A percentile compares a stretch with the other conserved stretches of the same genome.
These are phyloP conservation scores for Anthoscopus minutus DNA, from an alignment of 2,113 vertebrate genomes.

Conservation along the genomic window DNA sequence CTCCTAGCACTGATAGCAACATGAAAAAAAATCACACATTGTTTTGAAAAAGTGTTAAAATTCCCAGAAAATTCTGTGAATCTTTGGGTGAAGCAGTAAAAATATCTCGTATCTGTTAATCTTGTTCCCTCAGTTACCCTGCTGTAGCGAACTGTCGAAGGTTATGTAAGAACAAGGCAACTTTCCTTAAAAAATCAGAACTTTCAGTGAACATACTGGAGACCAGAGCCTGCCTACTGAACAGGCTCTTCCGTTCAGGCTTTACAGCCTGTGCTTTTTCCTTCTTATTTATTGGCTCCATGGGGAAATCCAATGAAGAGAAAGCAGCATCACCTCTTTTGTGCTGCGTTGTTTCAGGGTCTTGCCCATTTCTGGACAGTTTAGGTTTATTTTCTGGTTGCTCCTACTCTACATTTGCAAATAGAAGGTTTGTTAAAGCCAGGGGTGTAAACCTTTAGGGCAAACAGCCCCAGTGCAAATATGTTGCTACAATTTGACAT, in stretches of 20 bases:
- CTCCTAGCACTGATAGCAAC: background rate
- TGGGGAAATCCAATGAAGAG: background rate
- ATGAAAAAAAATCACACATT: slow-evolving; percentile 49
- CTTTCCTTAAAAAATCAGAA: background rate
- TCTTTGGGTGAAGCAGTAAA: slow-evolving; percentile 41
- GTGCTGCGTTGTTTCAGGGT: background rate
- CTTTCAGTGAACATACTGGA: background rate
- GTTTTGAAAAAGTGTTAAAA: slow-evolving; percentile 58
- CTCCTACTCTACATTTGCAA: background rate
- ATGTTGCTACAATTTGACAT: background rate
- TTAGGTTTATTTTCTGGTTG: background rate
- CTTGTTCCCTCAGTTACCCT: slow-evolving; percentile 48
- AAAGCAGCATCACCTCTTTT: background rate
- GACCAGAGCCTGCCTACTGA: background rate
- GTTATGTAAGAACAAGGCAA: slow-evolving; percentile 35
- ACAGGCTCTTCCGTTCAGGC: background rate
- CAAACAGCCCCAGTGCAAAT: background rate
- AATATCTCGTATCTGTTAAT: slow-evolving; percentile 54
- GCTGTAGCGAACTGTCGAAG: background rate
- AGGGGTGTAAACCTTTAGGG: background rate
- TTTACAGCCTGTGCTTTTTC: background rate
- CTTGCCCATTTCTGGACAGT: background rate
- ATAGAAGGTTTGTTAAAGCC: background rate
- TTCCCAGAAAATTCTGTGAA: slow-evolving; percentile 54
- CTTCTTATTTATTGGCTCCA: background rate